phyloP scores from a whole-genome alignment of 2,888 invertebrate genomes.

The Eudasyphora cyanicolor region DNA sequence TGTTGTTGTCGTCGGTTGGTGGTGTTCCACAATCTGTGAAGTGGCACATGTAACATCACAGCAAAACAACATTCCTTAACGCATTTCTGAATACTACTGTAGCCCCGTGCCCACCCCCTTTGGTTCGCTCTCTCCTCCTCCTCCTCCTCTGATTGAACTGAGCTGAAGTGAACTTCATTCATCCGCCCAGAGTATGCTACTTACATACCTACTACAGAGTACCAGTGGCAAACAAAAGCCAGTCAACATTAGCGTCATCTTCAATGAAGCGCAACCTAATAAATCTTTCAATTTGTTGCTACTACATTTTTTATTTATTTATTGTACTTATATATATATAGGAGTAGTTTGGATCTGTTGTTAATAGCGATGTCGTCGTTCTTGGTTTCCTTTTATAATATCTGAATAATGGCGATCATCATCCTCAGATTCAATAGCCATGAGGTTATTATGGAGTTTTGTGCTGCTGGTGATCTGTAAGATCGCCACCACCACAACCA shows the following conservation, averaged over 20 bases:
- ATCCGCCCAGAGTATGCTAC: conserved; percentile 22
- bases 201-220: not conserved
- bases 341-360: not conserved
- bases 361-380: not conserved
- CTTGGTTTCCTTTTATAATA: conserved; percentile 12
- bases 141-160: conserved; percentile 29
- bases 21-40: conserved; percentile 49
- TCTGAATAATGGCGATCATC: not conserved
- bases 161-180: conserved; percentile 37
- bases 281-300: conserved; percentile 59
- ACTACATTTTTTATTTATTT: too few relatives aligned
- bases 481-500: conserved; percentile 29
- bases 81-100: conserved; percentile 47
- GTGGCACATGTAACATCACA: conserved; percentile 63
- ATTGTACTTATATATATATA: not conserved
- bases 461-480: not conserved
- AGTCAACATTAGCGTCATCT: conserved; percentile 43
- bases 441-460: not conserved
- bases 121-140: too few relatives aligned
- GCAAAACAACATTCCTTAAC: conserved; percentile 64
- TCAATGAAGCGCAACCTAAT: conserved; percentile 64
- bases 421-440: not conserved
- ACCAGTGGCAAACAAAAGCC: not conserved
- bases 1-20: not conserved
- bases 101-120: too few relatives aligned